Evolutionary conservation across 2,113 vertebrate genomes (phyloP).

Genomic region (Leucoraja erinaceus): DNA sequence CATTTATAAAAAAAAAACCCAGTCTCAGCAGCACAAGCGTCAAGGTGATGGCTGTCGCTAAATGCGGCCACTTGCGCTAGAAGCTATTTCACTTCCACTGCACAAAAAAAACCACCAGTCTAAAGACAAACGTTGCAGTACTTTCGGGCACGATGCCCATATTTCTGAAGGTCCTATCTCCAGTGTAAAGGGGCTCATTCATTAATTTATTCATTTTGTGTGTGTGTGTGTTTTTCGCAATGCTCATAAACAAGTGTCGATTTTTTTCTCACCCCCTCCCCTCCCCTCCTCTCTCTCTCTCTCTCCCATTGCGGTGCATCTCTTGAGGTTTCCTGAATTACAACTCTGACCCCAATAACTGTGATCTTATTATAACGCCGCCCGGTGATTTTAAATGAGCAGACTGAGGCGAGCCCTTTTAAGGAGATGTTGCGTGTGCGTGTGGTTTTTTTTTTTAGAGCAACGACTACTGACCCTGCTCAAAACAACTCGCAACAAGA

Average conservation of each 20-base stretch:
- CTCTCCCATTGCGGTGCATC: neutral
- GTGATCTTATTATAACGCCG: neutral
- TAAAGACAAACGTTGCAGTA: neutral
- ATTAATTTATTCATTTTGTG: neutral
- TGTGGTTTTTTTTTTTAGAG: neutral
- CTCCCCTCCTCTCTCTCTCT: no score
- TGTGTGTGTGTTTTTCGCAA: neutral
- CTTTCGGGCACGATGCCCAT: neutral
- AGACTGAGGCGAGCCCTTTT: neutral
- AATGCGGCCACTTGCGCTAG: neutral
- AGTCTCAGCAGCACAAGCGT: neutral
- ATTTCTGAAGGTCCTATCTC: neutral
- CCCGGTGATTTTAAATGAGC: neutral
- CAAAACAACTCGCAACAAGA: neutral
- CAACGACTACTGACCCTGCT: neutral
- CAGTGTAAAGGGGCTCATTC: neutral
- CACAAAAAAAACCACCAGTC: neutral
- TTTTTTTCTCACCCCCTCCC: no score
- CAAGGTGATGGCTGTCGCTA: neutral
- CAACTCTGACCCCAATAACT: neutral
- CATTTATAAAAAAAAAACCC: neutral
- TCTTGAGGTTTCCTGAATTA: neutral
- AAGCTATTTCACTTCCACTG: slow-evolving; percentile 8
- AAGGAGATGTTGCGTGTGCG: neutral
- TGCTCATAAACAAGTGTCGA: neutral